A percentile compares a stretch with the other conserved stretches of the same genome.
phyloP scores from a whole-genome alignment of 2,113 vertebrate genomes.

The Meriones unguiculatus region DNA sequence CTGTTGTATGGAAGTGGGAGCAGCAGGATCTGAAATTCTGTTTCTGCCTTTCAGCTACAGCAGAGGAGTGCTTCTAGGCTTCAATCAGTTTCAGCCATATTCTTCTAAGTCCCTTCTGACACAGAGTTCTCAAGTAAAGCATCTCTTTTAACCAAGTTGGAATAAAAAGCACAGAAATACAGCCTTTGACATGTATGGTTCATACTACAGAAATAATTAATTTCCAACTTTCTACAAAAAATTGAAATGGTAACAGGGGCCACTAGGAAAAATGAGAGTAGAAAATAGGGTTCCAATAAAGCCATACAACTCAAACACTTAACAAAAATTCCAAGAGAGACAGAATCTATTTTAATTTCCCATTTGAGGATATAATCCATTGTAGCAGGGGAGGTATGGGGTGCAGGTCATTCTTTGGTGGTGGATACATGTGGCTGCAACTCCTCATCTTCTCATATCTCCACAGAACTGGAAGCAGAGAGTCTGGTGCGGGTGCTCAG shows the following conservation, averaged over 20 bases:
- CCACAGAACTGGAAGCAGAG: neutral
- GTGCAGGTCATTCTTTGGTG: neutral
- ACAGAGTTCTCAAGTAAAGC: neutral
- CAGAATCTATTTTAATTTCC: neutral
- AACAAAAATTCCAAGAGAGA: neutral
- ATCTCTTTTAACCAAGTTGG: neutral
- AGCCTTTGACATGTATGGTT: neutral
- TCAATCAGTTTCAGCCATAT: neutral
- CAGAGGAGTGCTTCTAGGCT: neutral
- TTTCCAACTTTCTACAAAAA: neutral
- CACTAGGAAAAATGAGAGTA: neutral
- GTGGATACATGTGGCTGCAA: neutral
- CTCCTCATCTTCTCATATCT: neutral
- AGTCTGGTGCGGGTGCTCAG: neutral
- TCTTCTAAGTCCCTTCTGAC: neutral
- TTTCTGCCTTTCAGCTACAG: neutral
- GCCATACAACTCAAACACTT: neutral
- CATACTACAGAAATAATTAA: neutral
- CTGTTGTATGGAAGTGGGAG: neutral
- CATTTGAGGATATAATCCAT: neutral
- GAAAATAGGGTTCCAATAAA: neutral
- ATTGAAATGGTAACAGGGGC: neutral
- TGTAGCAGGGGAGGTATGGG: neutral
- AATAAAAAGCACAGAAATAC: neutral
- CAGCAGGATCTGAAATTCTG: neutral